Evolutionary conservation across 2,797 vertebrate species (phyloP), one percentile per base, ranked within the genome.

Genomic region (Apogon hyalosoma): DNA sequence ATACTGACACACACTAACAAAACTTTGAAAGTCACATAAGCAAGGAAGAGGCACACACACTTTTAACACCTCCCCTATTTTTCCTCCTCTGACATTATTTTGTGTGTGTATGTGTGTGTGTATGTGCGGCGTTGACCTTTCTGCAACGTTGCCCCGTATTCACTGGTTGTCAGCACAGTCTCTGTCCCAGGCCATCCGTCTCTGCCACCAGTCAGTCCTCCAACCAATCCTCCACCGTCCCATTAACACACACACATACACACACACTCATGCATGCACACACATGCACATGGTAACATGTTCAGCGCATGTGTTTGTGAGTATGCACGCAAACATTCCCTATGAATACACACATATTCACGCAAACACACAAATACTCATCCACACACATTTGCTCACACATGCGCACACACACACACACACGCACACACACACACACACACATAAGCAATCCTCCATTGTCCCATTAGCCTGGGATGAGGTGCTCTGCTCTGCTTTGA

Each of bases 171-270:
- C 97, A 98, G 96, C 95, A 94, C 93, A 92, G 91, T 95, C 92
- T 95, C 94, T 94, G 93, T 96, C 92, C 91, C 87, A 90, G 95
- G 92, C 87, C 93, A 98, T 98, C 96, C 88, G 94, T 98, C 96
- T 97, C 93, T 97, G 96, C 95, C 97, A 96, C 93, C 95, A 94
- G 88, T 98, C 97, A 96, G 94, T 97, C 96, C 94, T 92, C 86
- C 87, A 92, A 92, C 93, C 92, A 90, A 95, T 97, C 96, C 96
- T 91, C 96, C 93, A 96, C 95, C 95, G 96, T 95, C 95, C 92
- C 89, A 94, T 93, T 93, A 93, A 92, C 89, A 81, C 83, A 76
- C 88, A 73, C 77, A 74, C 21, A 24, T 24, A n/a, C n/a, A n/a
- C n/a, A n/a, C n/a, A 41, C 45, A 31, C 10, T 58, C 55, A 60